phyloP scores from a whole-genome alignment of 2,797 vertebrate genomes.

The Natrix natrix region DNA sequence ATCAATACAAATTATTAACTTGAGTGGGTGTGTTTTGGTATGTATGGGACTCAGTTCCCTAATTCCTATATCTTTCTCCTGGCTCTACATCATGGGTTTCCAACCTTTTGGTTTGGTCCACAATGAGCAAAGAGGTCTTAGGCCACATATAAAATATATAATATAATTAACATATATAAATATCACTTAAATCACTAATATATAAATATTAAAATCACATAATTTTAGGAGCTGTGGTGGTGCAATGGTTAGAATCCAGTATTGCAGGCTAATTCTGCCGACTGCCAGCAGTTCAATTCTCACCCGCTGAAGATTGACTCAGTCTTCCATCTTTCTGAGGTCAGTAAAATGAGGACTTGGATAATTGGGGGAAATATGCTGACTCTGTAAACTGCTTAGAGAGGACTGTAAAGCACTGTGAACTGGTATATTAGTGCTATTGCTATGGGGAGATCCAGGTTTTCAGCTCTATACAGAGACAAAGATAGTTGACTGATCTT shows the following conservation, averaged over 20 bases:
- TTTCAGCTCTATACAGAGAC: not conserved
- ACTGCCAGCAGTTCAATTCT: not conserved
- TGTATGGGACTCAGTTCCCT: constrained; percentile 40
- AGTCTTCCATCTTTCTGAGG: not conserved
- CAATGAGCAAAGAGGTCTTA: not conserved
- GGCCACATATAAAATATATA: not conserved
- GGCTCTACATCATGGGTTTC: not conserved
- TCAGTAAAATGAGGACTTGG: not conserved
- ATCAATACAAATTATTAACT: constrained; percentile 1
- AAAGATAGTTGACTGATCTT: not conserved
- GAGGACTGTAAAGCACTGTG: not conserved
- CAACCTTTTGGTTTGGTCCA: not conserved
- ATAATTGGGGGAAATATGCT: not conserved
- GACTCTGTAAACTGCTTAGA: not conserved
- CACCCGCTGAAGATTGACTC: not conserved
- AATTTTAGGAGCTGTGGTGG: not conserved
- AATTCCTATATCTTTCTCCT: constrained; percentile 40
- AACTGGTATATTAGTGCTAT: not conserved
- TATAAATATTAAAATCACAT: not conserved
- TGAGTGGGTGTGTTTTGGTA: not conserved
- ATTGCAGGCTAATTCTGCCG: not conserved
- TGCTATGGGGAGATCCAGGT: not conserved
- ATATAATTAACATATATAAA: not conserved
- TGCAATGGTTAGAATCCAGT: not conserved
- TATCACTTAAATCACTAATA: not conserved